phyloP scores from a whole-genome alignment of 2,113 vertebrate genomes.

The Oplegnathus fasciatus region DNA sequence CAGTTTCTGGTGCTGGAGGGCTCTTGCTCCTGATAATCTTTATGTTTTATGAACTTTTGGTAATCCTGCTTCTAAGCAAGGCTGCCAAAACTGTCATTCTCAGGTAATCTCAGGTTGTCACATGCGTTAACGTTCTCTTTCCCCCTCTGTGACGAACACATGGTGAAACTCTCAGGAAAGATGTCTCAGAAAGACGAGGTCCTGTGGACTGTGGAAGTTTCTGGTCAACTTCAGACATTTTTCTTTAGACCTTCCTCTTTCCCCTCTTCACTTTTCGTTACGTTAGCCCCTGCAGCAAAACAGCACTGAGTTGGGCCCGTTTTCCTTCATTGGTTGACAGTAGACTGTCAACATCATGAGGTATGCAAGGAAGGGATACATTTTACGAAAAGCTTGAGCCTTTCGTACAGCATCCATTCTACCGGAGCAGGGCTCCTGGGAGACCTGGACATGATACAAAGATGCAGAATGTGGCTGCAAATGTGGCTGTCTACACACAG shows the following conservation, averaged over 20 bases:
- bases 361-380: neutral
- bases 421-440: neutral
- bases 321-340: too few relatives aligned
- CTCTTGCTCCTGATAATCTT: conserved; percentile 42
- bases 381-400: neutral
- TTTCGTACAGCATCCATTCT: neutral
- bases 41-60: conserved; percentile 20
- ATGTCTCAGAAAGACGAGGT: neutral
- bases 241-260: neutral
- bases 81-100: neutral
- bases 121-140: too few relatives aligned
- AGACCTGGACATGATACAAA: neutral
- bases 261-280: neutral
- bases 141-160: neutral
- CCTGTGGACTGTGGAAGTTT: neutral
- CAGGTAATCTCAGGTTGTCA: neutral
- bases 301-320: neutral
- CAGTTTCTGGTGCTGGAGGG: conserved; percentile 36
- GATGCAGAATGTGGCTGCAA: neutral
- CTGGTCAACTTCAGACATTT: neutral
- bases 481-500: neutral
- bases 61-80: neutral
- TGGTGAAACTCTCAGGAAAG: neutral
- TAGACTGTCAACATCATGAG: neutral
- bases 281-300: neutral